Evolutionary conservation across 2,797 vertebrate species (phyloP).

Genomic region (Sebastes kiyomatsui): DNA sequence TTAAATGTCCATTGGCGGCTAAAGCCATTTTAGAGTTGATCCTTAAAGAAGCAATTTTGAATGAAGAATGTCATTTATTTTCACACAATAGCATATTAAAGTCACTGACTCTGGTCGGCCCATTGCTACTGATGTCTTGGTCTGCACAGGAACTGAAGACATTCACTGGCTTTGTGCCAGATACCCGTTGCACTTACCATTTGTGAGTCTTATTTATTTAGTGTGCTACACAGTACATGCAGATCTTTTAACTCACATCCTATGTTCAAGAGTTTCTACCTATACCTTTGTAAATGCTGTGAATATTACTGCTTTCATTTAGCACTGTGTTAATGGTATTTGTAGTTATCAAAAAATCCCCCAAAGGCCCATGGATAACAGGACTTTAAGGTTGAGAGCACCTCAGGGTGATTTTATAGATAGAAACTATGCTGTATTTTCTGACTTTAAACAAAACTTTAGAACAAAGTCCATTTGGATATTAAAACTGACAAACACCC

Average conservation of each 20-base stretch:
- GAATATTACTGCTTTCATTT: not conserved
- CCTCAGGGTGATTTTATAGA: not conserved
- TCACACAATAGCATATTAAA: conserved; percentile 20
- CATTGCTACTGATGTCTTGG: conserved; percentile 23
- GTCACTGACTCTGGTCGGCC: not conserved
- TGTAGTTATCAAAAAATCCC: conserved; percentile 4
- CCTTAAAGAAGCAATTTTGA: conserved; percentile 14
- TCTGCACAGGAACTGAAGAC: conserved; percentile 1
- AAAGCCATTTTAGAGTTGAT: conserved; percentile 7
- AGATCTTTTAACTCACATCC: not conserved
- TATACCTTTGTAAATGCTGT: not conserved
- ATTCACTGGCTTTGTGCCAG: conserved; percentile 1
- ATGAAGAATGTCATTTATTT: conserved; percentile 13
- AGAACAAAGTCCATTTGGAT: conserved; percentile 20
- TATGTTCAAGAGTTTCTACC: not conserved
- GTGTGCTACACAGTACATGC: not conserved
- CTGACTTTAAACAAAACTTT: not conserved
- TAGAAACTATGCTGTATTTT: not conserved
- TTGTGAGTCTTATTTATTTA: conserved; percentile 5
- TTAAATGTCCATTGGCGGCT: not conserved
- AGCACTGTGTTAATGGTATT: not conserved
- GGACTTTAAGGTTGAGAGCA: not conserved
- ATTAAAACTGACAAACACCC: conserved; percentile 12
- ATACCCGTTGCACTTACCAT: not conserved
- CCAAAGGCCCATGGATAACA: not conserved